Evolutionary conservation across 2,888 invertebrate genomes (phyloP).

Genomic region (Linnaemya tessellans): DNA sequence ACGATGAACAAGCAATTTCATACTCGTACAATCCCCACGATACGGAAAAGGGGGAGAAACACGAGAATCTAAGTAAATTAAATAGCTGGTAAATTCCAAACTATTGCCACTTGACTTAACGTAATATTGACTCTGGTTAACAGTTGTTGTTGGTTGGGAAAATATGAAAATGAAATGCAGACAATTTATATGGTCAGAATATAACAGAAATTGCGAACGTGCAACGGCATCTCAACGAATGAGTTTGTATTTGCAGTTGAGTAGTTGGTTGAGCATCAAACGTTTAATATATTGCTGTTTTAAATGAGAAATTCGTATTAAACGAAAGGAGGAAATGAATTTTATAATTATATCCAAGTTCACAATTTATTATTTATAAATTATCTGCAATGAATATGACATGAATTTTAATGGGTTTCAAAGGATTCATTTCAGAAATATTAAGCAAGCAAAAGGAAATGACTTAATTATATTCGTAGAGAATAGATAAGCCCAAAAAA

Average conservation of each 20-base stretch:
- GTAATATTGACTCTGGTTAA: constrained; percentile 37
- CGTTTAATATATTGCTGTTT: background rate
- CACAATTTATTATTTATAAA: background rate
- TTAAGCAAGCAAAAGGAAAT: background rate
- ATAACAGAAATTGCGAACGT: background rate
- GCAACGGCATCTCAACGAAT: constrained; percentile 7
- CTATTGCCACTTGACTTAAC: constrained; percentile 43
- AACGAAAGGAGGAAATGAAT: background rate
- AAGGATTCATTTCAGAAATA: background rate
- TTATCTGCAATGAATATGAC: background rate
- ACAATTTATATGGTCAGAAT: constrained; percentile 28
- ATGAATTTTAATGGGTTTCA: background rate
- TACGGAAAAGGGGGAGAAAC: background rate
- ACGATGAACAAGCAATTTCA: constrained; percentile 24
- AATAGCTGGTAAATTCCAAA: constrained; percentile 43
- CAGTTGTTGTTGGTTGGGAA: constrained; percentile 38
- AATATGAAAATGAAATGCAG: constrained; percentile 27
- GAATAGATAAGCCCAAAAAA: background rate
- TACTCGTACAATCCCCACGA: background rate
- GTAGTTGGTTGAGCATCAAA: constrained; percentile 6
- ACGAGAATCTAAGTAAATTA: constrained; percentile 51
- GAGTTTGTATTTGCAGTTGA: background rate
- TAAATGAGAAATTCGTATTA: background rate
- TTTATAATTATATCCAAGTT: background rate
- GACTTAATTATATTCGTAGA: background rate